Evolutionary conservation across 2,888 invertebrate species (phyloP).

Genomic region (Limnephilus lunatus): DNA sequence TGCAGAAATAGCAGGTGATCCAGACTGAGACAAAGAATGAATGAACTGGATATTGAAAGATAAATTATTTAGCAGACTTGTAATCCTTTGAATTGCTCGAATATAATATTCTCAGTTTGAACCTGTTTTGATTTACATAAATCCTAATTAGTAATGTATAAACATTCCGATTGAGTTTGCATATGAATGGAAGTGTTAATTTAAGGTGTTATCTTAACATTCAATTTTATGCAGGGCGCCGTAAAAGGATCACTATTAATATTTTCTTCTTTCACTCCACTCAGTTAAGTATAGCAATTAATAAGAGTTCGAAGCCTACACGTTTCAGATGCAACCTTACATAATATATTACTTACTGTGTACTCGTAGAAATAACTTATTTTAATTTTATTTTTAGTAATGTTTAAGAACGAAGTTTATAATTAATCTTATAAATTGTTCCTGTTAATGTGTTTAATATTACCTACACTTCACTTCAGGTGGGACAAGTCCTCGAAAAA

Average conservation of each 20-base stretch:
- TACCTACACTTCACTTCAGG: no score
- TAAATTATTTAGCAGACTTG: background rate
- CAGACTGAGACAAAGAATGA: constrained; percentile 17
- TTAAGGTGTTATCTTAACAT: background rate
- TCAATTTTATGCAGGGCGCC: background rate
- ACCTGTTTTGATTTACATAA: background rate
- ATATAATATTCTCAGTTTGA: background rate
- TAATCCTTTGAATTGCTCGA: background rate
- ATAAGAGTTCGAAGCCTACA: no score
- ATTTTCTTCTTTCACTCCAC: background rate
- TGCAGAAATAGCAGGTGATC: constrained; percentile 28
- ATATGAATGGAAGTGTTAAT: background rate
- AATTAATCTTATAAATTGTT: no score
- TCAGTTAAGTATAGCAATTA: background rate
- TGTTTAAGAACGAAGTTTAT: no score
- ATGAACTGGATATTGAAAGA: background rate
- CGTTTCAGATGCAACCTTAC: no score
- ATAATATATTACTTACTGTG: no score
- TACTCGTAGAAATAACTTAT: no score
- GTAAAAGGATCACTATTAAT: background rate
- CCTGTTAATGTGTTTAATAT: no score
- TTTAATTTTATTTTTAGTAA: no score
- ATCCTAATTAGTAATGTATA: background rate
- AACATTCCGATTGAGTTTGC: background rate
- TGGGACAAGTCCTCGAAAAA: no score